Evolutionary conservation across 2,113 vertebrate genomes (phyloP).

Genomic region (Gallinago media): DNA sequence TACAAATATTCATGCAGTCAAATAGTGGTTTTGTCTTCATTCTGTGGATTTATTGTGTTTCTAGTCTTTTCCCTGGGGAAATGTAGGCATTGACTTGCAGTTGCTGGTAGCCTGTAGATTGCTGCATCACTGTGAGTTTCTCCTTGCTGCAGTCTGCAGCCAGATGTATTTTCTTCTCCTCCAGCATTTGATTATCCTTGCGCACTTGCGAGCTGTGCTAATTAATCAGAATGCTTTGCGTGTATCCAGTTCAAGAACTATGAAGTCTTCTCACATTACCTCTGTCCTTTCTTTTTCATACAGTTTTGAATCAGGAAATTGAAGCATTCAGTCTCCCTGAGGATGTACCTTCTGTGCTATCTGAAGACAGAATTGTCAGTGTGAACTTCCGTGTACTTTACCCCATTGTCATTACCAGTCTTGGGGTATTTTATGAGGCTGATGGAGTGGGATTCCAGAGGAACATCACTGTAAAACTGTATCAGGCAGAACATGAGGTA

Average conservation of each 20-base stretch:
- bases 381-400: conserved; percentile 95
- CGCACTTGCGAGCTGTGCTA: neutral
- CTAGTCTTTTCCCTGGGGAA: neutral
- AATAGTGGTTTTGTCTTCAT: neutral
- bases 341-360: conserved; percentile 69
- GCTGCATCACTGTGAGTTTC: neutral
- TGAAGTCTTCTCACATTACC: neutral
- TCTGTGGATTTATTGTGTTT: neutral
- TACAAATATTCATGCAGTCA: neutral
- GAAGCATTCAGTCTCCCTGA: conserved; percentile 85
- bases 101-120: neutral
- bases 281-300: neutral
- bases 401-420: conserved; percentile 92
- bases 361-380: conserved; percentile 86
- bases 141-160: neutral
- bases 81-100: neutral
- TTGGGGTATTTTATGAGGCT: conserved; percentile 89
- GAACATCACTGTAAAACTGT: conserved; percentile 93
- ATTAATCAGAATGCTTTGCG: neutral
- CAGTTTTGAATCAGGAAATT: conserved; percentile 86
- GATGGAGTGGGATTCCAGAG: conserved; percentile 80
- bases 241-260: neutral
- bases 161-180: neutral
- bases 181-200: neutral
- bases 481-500: conserved; percentile 96